Base-by-base conservation (phyloP, 23 tunicate species). In the Ascidia mentula region DNA sequence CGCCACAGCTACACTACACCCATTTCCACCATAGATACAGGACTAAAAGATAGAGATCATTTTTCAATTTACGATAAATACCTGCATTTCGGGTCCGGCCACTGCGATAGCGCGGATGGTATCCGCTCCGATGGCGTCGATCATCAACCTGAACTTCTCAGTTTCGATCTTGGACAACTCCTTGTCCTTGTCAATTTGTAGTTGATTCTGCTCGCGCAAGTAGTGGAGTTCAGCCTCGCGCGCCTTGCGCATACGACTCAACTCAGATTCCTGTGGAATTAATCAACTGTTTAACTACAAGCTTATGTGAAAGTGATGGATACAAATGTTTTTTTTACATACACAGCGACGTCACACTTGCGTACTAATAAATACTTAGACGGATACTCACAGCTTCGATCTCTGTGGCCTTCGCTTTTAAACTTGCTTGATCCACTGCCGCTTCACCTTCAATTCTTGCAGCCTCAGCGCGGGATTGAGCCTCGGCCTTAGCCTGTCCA, bases 401-500 rank as follows among this genome's bases (percentile, higher is more conserved):
- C 76, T 71, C 80, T 24, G 39, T 78, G 26, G 99, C 99, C 40
- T 95, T 75, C 36, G 99, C 84, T 37, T 89, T 85, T 34, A 95
- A 69, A 18, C 73, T 59, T 0, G 99, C 99, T 70, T 95, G 99
- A 18, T 95, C 91, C 34, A 95, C 99, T 24, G 90, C 88, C 1
- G 99, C 88, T 82, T 95, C 91, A 3, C 91, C 95, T 73, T 95
- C 95, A 42, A 95, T 95, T 6, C 88, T 80, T 1, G 99, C 95
- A 35, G 99, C 91, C 53, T 95, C 99, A 18, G 99, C 99, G 9
- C 95, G 80, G 0, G 99, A 89, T 72, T 95, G 90, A 4, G 99
- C 99, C 59, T 95, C 99, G 6, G 99, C 99, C 85, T 95, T 89
- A 0, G 99, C 99, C 69, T 89, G 95, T 13, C 99, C 99, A 4